These are phyloP conservation scores for Hemistola chrysoprasaria DNA, from an alignment of 2,888 invertebrate species.

Conservation along the genomic window DNA sequence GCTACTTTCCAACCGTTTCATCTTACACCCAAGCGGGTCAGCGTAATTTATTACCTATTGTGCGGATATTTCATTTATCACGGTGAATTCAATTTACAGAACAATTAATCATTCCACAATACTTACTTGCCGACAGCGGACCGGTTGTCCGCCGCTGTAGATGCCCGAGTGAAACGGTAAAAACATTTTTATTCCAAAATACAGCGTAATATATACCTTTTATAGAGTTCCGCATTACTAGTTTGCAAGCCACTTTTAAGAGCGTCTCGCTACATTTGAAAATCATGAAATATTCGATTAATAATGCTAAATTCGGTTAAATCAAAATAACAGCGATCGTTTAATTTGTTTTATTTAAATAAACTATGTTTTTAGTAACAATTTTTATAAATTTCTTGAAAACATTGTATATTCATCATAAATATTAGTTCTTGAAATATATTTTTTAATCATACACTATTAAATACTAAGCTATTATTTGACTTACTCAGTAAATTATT, in stretches of 20 bases:
- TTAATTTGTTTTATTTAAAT: conserved; percentile 1
- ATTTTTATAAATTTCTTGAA: too few species aligned
- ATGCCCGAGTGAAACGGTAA: conserved; percentile 39
- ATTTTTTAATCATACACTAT: too few species aligned
- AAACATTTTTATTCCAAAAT: conserved; percentile 52
- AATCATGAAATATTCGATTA: conserved; percentile 3
- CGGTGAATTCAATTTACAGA: conserved; percentile 81
- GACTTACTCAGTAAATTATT: too few species aligned
- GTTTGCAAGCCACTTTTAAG: background rate
- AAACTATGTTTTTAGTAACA: too few species aligned
- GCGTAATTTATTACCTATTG: conserved; percentile 82
- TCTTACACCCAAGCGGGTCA: conserved; percentile 76
- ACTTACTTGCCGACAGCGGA: conserved; percentile 76
- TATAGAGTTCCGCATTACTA: background rate
- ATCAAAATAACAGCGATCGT: conserved; percentile 1
- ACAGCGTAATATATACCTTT: conserved; percentile 2
- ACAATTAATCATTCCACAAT: conserved; percentile 81
- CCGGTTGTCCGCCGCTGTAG: conserved; percentile 56
- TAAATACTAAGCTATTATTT: too few species aligned
- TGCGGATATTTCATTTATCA: conserved; percentile 82
- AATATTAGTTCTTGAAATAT: too few species aligned
- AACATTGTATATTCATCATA: too few species aligned
- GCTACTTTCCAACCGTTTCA: conserved; percentile 74
- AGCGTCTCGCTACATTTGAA: conserved; percentile 8
- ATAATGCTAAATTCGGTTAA: conserved; percentile 6